Conservation (phyloP, 2,113 vertebrate species). For the Cephalopholis sonnerati region DNA sequence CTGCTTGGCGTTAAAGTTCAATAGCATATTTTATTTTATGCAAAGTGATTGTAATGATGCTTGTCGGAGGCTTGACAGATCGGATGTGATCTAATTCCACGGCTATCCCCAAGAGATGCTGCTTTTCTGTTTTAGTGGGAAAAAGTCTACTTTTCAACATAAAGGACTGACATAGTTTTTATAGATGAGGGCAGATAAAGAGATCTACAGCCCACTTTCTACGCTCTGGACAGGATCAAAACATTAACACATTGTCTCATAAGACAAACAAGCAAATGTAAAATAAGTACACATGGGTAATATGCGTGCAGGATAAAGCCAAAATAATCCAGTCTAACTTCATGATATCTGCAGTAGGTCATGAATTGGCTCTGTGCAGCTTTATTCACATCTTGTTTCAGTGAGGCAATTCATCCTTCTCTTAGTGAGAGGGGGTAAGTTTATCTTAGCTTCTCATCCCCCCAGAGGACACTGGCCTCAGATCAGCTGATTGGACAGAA, state of each 20-base stretch:
- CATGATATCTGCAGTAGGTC: not conserved
- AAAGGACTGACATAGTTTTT: constrained; percentile 11
- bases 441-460: constrained; percentile 40
- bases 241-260: not conserved
- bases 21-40: not conserved
- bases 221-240: not conserved
- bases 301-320: not conserved
- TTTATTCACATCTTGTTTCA: constrained; percentile 8
- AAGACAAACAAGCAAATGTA: not conserved
- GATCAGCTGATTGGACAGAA: constrained; percentile 58
- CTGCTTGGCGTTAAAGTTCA: not conserved
- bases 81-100: not conserved
- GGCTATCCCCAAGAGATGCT: constrained; percentile 12
- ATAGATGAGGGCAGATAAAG: not conserved
- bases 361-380: not conserved
- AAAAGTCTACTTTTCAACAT: not conserved
- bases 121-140: not conserved
- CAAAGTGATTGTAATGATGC: not conserved
- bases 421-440: constrained; percentile 23
- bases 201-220: not conserved
- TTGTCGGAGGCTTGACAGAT: not conserved
- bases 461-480: constrained; percentile 29
- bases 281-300: not conserved
- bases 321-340: not conserved
- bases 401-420: constrained; percentile 7